A percentile compares a stretch with the other conserved stretches of the same genome.
Conservation (phyloP, 2,797 vertebrate genomes). For the Melanotaenia parkinsoni region DNA sequence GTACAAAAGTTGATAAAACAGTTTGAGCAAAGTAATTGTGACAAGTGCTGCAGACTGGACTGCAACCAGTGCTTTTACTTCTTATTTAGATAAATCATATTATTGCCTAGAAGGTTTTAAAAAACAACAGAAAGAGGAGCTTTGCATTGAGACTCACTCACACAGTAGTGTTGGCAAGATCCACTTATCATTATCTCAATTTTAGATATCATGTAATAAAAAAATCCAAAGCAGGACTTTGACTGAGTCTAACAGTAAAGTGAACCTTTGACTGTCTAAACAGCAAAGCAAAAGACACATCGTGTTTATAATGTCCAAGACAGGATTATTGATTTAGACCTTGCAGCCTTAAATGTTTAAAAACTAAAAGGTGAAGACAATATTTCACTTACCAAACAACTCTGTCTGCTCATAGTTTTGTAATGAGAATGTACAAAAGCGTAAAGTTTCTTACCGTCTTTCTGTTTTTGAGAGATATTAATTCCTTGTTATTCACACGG, state of each 20-base stretch:
- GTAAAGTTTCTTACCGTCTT: slow-evolving; percentile 53
- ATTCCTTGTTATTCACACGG: neutral
- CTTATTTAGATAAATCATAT: neutral
- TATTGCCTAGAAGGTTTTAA: neutral
- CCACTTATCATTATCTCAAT: slow-evolving; percentile 11
- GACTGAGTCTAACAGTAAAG: slow-evolving; percentile 31
- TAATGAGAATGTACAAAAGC: neutral
- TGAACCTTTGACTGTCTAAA: slow-evolving; percentile 17
- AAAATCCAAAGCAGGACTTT: slow-evolving; percentile 55
- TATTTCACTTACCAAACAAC: neutral
- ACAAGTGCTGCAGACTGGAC: neutral
- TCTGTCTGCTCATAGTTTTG: neutral
- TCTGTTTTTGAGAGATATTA: neutral
- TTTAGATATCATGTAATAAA: slow-evolving; percentile 54
- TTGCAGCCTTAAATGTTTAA: neutral
- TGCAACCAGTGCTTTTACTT: neutral
- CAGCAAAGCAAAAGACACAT: neutral
- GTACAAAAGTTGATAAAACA: neutral
- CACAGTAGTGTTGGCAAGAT: neutral
- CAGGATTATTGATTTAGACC: neutral
- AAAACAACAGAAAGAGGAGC: neutral
- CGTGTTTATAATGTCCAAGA: neutral
- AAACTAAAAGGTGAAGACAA: neutral
- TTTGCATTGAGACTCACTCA: neutral
- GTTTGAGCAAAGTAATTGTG: neutral